These are phyloP conservation scores for Cephus runcator DNA, from an alignment of 2,888 invertebrate genomes.

Conservation along the genomic window DNA sequence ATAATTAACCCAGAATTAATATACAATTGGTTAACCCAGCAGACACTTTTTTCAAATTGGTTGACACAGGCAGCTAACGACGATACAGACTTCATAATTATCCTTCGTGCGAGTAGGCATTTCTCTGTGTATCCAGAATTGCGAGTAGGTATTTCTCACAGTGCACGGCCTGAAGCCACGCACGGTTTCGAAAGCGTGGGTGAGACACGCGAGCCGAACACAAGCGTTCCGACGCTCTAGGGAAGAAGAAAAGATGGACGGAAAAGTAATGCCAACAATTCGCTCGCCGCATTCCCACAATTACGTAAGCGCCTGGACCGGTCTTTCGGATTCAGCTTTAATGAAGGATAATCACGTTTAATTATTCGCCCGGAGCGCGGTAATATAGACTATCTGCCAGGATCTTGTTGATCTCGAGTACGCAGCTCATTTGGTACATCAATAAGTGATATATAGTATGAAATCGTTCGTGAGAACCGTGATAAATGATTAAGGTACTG, in stretches of 20 bases:
- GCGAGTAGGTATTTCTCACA: background rate
- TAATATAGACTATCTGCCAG: conserved; percentile 14
- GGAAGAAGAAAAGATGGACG: background rate
- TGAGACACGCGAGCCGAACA: background rate
- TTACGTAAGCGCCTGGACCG: conserved; percentile 47
- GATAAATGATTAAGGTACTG: background rate
- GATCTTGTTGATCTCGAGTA: conserved; percentile 10
- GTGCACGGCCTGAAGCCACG: background rate
- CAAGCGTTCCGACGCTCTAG: background rate
- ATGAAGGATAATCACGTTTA: conserved; percentile 59
- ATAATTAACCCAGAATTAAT: background rate
- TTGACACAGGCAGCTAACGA: too few relatives aligned
- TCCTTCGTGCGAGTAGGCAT: background rate
- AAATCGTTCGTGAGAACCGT: background rate
- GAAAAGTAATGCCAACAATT: conserved; percentile 29
- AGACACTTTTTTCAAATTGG: too few relatives aligned
- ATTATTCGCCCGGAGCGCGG: conserved; percentile 45
- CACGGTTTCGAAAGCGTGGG: background rate
- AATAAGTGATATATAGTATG: background rate
- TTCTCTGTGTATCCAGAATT: background rate
- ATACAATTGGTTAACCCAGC: too few relatives aligned
- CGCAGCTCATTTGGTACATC: background rate
- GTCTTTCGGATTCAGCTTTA: conserved; percentile 53
- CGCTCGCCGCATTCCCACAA: conserved; percentile 57
- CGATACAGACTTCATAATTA: too few relatives aligned